phyloP scores from a whole-genome alignment of 2,797 vertebrate genomes.

The Myiotriccus ornatus region DNA sequence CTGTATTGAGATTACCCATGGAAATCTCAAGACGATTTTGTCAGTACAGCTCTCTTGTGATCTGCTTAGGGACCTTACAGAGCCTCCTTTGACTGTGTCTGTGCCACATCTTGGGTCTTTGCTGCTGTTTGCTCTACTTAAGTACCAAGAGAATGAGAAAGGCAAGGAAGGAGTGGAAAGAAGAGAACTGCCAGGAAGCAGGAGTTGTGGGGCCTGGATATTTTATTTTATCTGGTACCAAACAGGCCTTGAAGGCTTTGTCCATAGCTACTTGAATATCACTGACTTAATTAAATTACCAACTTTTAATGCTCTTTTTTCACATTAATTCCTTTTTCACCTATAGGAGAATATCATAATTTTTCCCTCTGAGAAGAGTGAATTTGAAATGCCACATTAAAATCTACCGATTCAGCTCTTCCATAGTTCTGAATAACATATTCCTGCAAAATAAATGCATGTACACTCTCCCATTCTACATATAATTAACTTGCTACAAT shows the following conservation, averaged over 20 bases:
- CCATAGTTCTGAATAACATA: background rate
- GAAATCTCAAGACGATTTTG: background rate
- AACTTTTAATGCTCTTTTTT: background rate
- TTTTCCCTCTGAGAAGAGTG: background rate
- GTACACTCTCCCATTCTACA: background rate
- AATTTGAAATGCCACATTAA: slow-evolving; percentile 15
- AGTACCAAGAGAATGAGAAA: background rate
- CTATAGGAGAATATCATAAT: background rate
- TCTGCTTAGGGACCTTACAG: background rate
- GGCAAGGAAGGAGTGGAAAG: background rate
- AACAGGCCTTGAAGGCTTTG: background rate
- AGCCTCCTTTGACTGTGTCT: background rate
- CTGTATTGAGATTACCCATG: background rate
- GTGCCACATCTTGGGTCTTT: background rate
- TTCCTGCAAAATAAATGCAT: background rate
- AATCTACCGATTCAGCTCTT: slow-evolving; percentile 21
- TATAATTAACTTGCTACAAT: slow-evolving; percentile 4
- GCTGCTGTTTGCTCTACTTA: background rate
- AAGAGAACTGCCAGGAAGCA: background rate
- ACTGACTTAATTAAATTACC: background rate
- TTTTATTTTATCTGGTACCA: background rate
- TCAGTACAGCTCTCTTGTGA: background rate
- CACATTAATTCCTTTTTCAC: background rate
- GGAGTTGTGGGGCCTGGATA: background rate
- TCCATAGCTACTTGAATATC: background rate